These are phyloP conservation scores for Mellivora capensis DNA, from an alignment of 2,113 vertebrate species.

Conservation along the genomic window DNA sequence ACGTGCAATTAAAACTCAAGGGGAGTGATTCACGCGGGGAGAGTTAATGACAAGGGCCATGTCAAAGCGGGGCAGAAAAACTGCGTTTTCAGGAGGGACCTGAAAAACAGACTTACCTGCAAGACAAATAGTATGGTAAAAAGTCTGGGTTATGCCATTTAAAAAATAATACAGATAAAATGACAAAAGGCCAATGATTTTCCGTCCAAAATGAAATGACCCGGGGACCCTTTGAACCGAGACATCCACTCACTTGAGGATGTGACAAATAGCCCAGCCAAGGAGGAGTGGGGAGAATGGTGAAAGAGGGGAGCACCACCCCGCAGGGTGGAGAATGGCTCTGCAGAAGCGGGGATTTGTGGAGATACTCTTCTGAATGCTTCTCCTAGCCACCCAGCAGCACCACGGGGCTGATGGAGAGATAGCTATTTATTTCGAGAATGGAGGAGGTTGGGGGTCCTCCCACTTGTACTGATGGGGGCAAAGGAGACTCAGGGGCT, in stretches of 20 bases:
- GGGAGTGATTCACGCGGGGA: neutral
- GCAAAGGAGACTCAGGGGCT: neutral
- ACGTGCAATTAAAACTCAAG: neutral
- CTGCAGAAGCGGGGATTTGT: neutral
- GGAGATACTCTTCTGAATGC: neutral
- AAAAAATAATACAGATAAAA: neutral
- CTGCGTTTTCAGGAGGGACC: neutral
- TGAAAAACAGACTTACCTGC: neutral
- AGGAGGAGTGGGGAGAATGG: no score
- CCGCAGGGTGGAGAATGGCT: accelerated
- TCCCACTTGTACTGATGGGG: neutral
- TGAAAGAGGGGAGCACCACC: accelerated
- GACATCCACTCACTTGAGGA: neutral
- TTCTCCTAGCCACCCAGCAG: neutral
- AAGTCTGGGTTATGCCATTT: neutral
- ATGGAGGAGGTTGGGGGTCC: neutral
- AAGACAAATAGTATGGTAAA: neutral
- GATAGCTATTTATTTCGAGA: no score
- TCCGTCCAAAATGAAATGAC: neutral
- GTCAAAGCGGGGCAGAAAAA: neutral
- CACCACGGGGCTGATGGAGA: neutral
- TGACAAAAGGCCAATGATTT: neutral
- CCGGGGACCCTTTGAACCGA: neutral
- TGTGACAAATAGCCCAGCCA: neutral
- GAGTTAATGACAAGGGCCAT: neutral